Percentiles rank a stretch among this genome's conserved stretches.
These are phyloP conservation scores for Hexactinellida sp. DNA, from an alignment of 37 sponge, comb jelly and placozoan genomes.

Conservation along the genomic window DNA sequence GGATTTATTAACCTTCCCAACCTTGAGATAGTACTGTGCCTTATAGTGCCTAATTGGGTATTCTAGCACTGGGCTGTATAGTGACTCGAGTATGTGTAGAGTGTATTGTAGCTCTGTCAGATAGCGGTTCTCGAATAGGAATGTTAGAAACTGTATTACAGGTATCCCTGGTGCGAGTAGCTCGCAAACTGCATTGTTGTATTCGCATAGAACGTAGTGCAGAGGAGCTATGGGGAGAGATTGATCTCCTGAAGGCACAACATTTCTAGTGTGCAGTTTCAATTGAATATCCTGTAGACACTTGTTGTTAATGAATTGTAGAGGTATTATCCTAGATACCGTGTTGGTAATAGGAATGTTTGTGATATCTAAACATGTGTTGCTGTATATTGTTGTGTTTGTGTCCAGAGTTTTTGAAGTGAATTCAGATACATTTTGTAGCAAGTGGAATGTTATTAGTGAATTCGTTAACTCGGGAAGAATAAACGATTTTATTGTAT, in stretches of 20 bases:
- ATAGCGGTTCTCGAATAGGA: neutral
- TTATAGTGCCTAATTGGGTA: neutral
- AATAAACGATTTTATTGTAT: neutral
- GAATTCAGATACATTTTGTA: neutral
- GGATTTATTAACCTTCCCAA: neutral
- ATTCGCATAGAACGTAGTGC: neutral
- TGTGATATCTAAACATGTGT: neutral
- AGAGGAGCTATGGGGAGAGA: neutral
- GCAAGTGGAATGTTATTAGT: neutral
- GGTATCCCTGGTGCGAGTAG: neutral
- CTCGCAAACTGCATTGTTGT: neutral
- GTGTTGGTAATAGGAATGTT: neutral
- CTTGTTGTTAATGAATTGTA: neutral
- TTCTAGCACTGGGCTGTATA: neutral
- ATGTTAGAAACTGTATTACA: neutral
- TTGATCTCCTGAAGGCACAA: neutral
- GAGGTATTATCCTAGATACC: neutral
- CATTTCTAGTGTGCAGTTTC: neutral
- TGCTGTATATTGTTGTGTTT: neutral
- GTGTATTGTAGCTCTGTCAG: neutral
- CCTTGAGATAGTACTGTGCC: neutral
- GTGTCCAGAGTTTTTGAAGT: neutral
- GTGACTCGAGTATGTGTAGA: neutral
- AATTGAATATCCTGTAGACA: neutral
- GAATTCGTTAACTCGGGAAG: neutral